Conservation (phyloP, 2,888 invertebrate species). For the Trisateles emortualis region DNA sequence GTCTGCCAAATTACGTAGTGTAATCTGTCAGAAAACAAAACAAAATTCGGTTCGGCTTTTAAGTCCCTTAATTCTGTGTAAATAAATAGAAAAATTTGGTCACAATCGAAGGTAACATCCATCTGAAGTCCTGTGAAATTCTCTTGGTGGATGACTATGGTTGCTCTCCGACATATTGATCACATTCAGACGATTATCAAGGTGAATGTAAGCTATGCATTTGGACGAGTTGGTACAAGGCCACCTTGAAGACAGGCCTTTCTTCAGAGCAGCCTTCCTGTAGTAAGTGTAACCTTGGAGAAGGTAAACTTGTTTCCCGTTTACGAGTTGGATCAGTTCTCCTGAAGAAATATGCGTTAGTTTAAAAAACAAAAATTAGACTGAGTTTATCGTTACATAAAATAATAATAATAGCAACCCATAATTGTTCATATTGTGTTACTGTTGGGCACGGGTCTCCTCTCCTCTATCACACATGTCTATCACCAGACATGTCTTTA, state of each 20-base stretch:
- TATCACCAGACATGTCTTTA: no score
- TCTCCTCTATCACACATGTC: no score
- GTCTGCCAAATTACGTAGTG: no score
- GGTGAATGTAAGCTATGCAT: constrained; percentile 36
- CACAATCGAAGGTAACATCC: constrained; percentile 47
- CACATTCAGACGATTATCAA: constrained; percentile 27
- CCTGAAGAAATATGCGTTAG: constrained; percentile 21
- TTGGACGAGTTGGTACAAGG: constrained; percentile 37
- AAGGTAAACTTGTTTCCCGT: constrained; percentile 45
- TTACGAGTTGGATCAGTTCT: constrained; percentile 28
- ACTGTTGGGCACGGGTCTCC: no score
- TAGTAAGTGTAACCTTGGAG: constrained; percentile 54
- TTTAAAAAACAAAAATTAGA: no score
- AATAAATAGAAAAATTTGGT: not conserved
- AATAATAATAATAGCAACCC: no score
- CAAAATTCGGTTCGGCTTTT: not conserved
- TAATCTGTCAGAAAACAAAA: no score
- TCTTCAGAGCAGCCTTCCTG: constrained; percentile 39
- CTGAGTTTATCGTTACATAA: no score
- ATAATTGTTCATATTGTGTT: no score
- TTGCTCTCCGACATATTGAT: constrained; percentile 16
- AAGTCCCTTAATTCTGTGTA: not conserved
- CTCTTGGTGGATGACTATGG: constrained; percentile 44
- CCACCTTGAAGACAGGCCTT: constrained; percentile 44
- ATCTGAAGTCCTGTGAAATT: constrained; percentile 22